phyloP scores from a whole-genome alignment of 2,797 vertebrate species.

The Amblyopsis hoosieri region DNA sequence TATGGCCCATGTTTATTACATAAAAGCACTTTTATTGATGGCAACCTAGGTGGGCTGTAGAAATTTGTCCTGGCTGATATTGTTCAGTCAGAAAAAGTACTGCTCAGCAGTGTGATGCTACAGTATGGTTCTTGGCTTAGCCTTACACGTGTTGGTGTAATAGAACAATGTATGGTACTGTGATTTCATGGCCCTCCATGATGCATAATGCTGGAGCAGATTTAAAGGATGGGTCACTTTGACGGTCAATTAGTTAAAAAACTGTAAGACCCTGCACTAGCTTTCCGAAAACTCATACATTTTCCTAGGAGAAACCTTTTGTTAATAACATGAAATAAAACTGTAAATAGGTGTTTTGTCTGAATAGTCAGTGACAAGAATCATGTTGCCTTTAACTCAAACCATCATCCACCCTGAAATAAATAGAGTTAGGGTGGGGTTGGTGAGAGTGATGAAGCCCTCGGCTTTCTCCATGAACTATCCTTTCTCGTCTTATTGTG shows the following conservation, averaged over 20 bases:
- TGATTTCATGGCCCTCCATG: slow-evolving; percentile 65
- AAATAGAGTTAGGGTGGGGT: no score
- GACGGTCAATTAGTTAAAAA: slow-evolving; percentile 60
- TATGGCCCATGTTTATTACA: slow-evolving; percentile 28
- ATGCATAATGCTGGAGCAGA: slow-evolving; percentile 58
- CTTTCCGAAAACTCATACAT: slow-evolving; percentile 55
- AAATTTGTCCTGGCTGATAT: slow-evolving; percentile 29
- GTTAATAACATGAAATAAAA: slow-evolving; percentile 48
- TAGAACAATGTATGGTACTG: slow-evolving; percentile 42
- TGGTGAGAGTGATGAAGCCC: slow-evolving; percentile 16
- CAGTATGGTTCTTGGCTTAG: slow-evolving; percentile 34
- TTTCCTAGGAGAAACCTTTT: slow-evolving; percentile 46
- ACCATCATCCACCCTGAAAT: not conserved
- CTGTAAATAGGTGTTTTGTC: slow-evolving; percentile 43
- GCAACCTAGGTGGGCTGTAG: slow-evolving; percentile 27
- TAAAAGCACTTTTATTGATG: slow-evolving; percentile 33
- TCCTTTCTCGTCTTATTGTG: slow-evolving; percentile 13
- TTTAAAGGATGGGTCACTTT: slow-evolving; percentile 65
- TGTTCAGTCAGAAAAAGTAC: slow-evolving; percentile 30
- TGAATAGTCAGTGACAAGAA: slow-evolving; percentile 28
- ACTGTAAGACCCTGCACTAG: slow-evolving; percentile 45
- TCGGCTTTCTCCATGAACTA: slow-evolving; percentile 7
- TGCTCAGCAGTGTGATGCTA: slow-evolving; percentile 22
- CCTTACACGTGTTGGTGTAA: slow-evolving; percentile 39
- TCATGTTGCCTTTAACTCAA: slow-evolving; percentile 20